phyloP scores from a whole-genome alignment of 2,888 invertebrate genomes.

The Malachius bipustulatus region DNA sequence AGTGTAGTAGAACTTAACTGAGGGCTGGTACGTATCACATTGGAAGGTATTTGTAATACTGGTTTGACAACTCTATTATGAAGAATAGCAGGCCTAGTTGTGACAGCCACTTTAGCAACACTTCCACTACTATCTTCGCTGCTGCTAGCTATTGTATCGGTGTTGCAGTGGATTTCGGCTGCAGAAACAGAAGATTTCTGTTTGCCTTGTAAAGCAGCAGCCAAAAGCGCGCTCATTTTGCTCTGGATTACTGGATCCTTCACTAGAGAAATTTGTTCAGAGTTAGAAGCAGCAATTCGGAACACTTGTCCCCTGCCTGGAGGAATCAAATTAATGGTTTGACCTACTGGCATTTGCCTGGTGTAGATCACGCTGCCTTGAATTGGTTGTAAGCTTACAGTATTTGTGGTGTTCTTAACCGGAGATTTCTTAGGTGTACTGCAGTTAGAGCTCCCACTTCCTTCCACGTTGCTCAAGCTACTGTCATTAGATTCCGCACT shows the following conservation, averaged over 20 bases:
- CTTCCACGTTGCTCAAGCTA: conserved; percentile 16
- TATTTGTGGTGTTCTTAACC: conserved; percentile 42
- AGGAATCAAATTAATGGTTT: conserved; percentile 48
- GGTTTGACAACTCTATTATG: conserved; percentile 46
- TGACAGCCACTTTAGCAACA: conserved; percentile 21
- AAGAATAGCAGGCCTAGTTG: conserved; percentile 41
- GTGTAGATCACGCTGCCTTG: conserved; percentile 61
- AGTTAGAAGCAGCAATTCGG: conserved; percentile 35
- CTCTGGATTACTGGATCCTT: conserved; percentile 38
- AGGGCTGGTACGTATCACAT: conserved; percentile 46
- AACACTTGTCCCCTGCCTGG: conserved; percentile 35
- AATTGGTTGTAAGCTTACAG: conserved; percentile 47
- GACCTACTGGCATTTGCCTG: conserved; percentile 54
- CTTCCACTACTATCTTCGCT: conserved; percentile 19
- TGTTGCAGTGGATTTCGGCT: conserved; percentile 15
- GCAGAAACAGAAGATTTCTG: conserved; percentile 25
- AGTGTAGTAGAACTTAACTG: conserved; percentile 63
- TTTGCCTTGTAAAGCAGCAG: conserved; percentile 37
- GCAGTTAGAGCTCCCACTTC: conserved; percentile 15
- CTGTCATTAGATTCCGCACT: conserved; percentile 20
- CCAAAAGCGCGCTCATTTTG: conserved; percentile 38
- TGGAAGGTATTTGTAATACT: conserved; percentile 48
- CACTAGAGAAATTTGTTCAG: conserved; percentile 34
- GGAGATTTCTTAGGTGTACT: conserved; percentile 31
- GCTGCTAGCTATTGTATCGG: conserved; percentile 18